Conservation (phyloP, 2,113 vertebrate genomes). For the Heterochromis multidens region DNA sequence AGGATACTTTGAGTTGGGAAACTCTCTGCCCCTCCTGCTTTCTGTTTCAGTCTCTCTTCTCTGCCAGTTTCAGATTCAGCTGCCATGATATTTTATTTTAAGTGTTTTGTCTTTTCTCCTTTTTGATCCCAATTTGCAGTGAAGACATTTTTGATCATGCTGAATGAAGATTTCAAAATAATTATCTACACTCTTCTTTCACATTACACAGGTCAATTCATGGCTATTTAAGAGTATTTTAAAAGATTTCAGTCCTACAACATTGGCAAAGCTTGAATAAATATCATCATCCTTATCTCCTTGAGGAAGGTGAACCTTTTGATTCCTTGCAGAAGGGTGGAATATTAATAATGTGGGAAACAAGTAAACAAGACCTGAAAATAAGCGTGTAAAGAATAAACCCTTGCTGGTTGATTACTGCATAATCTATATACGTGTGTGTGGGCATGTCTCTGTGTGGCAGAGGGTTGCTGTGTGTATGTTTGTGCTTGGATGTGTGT, state of each 20-base stretch:
- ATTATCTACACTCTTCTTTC: slow-evolving; percentile 1
- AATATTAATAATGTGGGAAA: slow-evolving; percentile 47
- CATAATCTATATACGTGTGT: slow-evolving; percentile 10
- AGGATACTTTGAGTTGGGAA: slow-evolving; percentile 35
- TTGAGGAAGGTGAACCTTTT: slow-evolving; percentile 32
- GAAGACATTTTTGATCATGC: not conserved
- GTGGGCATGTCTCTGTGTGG: not conserved
- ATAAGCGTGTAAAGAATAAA: slow-evolving; percentile 23
- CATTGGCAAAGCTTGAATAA: slow-evolving; percentile 2
- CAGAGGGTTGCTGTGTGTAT: not conserved
- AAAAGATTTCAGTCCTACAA: not conserved
- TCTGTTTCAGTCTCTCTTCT: not conserved
- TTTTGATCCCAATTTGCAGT: slow-evolving; percentile 8
- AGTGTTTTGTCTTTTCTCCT: not conserved
- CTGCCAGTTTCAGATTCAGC: slow-evolving; percentile 10
- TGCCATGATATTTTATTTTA: not conserved
- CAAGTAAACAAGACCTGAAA: slow-evolving; percentile 45
- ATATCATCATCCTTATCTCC: slow-evolving; percentile 31
- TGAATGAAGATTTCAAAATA: not conserved
- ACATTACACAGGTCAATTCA: not conserved
- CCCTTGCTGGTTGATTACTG: slow-evolving; percentile 28
- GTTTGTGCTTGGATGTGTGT: not conserved
- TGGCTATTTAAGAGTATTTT: not conserved
- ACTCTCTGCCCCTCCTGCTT: slow-evolving; percentile 36
- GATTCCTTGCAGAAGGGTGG: slow-evolving; percentile 1